These are phyloP conservation scores for Lycorma delicatula DNA, from an alignment of 1,140 invertebrate species.

Conservation along the genomic window DNA sequence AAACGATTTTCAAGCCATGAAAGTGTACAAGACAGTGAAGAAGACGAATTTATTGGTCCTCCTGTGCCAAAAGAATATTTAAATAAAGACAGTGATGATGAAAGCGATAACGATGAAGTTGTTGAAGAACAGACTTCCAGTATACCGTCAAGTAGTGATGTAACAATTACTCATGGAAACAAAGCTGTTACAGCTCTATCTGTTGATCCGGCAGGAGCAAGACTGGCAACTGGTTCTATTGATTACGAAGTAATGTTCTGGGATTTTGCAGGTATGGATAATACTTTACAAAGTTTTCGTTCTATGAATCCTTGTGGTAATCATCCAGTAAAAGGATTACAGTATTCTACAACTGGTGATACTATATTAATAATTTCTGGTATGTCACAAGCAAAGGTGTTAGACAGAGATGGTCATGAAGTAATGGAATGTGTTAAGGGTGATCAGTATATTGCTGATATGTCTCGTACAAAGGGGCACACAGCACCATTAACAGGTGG, in stretches of 20 bases:
- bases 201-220: constrained; percentile 84
- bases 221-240: constrained; percentile 84
- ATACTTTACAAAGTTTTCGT: constrained; percentile 81
- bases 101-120: constrained; percentile 33
- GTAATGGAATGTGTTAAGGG: constrained; percentile 92
- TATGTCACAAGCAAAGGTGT: constrained; percentile 81
- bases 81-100: constrained; percentile 31
- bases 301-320: constrained; percentile 89
- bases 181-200: constrained; percentile 82
- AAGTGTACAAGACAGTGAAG: constrained; percentile 16
- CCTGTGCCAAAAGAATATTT: constrained; percentile 20
- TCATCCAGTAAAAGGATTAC: constrained; percentile 82
- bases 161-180: constrained; percentile 72
- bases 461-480: constrained; percentile 92
- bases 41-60: constrained; percentile 22
- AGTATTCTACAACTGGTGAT: constrained; percentile 92
- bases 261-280: constrained; percentile 98
- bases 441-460: constrained; percentile 94
- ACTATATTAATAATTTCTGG: constrained; percentile 90
- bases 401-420: constrained; percentile 95
- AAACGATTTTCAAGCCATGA: neutral
- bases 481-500: constrained; percentile 84
- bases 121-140: constrained; percentile 43
- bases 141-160: constrained; percentile 76
- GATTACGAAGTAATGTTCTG: constrained; percentile 96